Conservation (phyloP, 2,888 invertebrate species). For the Hanleya hanleyi region DNA sequence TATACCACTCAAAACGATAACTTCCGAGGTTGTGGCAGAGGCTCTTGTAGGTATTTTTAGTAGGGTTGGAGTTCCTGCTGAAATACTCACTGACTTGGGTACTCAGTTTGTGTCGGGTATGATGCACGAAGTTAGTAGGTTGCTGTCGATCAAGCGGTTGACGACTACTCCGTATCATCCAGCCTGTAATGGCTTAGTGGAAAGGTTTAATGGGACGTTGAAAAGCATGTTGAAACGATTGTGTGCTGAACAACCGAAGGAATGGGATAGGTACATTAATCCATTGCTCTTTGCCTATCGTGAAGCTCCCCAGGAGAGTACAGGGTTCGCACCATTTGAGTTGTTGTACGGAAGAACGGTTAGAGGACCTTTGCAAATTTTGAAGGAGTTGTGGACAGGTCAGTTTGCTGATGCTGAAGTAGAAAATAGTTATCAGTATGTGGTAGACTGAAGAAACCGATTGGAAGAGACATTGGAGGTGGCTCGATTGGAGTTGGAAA, state of each 20-base stretch:
- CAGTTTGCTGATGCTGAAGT: neutral
- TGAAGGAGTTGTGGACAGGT: neutral
- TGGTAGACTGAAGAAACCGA: too few relatives aligned
- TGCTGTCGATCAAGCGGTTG: slow-evolving; percentile 29
- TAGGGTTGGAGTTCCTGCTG: slow-evolving; percentile 32
- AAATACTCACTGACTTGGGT: slow-evolving; percentile 39
- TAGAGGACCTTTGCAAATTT: neutral
- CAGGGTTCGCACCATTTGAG: neutral
- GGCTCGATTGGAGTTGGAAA: too few relatives aligned
- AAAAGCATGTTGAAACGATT: neutral
- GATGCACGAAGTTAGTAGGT: slow-evolving; percentile 30
- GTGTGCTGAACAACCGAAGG: neutral
- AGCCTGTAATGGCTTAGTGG: slow-evolving; percentile 15
- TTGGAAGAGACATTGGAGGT: too few relatives aligned
- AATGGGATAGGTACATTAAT: slow-evolving; percentile 10
- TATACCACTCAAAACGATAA: slow-evolving; percentile 22
- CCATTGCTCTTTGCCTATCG: too few relatives aligned
- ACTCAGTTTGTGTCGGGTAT: slow-evolving; percentile 38
- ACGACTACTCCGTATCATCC: slow-evolving; percentile 28
- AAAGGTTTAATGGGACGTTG: slow-evolving; percentile 13
- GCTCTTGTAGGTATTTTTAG: slow-evolving; percentile 31
- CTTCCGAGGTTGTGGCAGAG: slow-evolving; percentile 36
- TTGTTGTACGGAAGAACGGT: neutral
- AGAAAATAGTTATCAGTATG: too few relatives aligned
- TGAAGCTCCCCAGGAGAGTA: too few relatives aligned